Evolutionary conservation across 2,113 vertebrate genomes (phyloP), one percentile per base, ranked within the genome.

Genomic region (Dromaius novaehollandiae): DNA sequence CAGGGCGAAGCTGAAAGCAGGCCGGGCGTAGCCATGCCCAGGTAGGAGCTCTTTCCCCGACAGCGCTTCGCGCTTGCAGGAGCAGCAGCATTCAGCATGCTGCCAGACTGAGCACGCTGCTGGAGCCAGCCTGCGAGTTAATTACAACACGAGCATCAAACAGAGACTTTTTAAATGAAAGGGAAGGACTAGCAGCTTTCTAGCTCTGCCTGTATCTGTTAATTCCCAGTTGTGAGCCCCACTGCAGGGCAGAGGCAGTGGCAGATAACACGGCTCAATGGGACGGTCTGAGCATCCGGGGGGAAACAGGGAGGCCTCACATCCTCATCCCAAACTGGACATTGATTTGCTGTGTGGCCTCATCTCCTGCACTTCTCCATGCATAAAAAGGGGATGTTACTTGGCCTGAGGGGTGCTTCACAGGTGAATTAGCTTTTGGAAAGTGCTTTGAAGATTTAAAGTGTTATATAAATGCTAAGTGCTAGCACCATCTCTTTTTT

Each of bases 11-110:
- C 25, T 1, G 1, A 71, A 53, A 74, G 51, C 24, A 0, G 11
- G 60, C 9, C 3, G 42, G 1, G 0, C 0, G 0, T 1, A 0
- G 69, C 85, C 3, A 0, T 78, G 87, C 64, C 76, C 1, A 1
- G 64, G 91, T 81, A 80, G 73, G 65, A 75, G 66, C 60, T 4
- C 42, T 32, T 7, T 50, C 21, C 16, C 55, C 6, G 1, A 4
- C 66, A 2, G 66, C 6, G 34, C 71, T 71, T 73, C 34, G 53
- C 7, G 74, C 28, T 19, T 11, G 83, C 76, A 74, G 7, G 1
- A 88, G 81, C 88, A 17, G 89, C 65, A 44, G 28, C 40, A 6
- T 13, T 44, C 18, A 46, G 65, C 17, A 6, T 74, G 78, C 85
- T 81, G 46, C 11, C 82, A 38, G 25, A 32, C 2, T 65, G 12